Evolutionary conservation across 1,140 invertebrate species (phyloP).

Genomic region (Rhynchophorus ferrugineus): DNA sequence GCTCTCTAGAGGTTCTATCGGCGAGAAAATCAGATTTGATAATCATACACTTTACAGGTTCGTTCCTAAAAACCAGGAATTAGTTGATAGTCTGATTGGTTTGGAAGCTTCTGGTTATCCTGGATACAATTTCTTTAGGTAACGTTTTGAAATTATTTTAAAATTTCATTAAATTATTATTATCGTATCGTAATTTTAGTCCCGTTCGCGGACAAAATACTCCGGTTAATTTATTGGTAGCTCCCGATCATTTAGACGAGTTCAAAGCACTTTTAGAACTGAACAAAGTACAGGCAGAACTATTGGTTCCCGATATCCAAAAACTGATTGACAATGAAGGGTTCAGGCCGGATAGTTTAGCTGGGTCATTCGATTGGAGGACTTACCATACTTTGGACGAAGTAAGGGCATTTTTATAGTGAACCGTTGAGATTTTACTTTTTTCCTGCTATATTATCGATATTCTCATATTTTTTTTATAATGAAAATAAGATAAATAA

Average conservation of each 20-base stretch:
- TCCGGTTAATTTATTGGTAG: conserved; percentile 39
- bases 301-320: conserved; percentile 40
- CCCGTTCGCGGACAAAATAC: not conserved
- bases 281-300: conserved; percentile 24
- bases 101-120: conserved; percentile 20
- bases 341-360: conserved; percentile 1
- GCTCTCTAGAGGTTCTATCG: conserved; percentile 3
- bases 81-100: conserved; percentile 22
- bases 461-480: too few species aligned
- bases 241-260: conserved; percentile 25
- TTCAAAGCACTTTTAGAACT: conserved; percentile 24
- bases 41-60: conserved; percentile 28
- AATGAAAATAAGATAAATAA: too few species aligned
- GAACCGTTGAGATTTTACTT: too few species aligned
- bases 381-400: conserved; percentile 22
- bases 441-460: not conserved
- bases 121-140: conserved; percentile 31
- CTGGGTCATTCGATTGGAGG: conserved; percentile 17
- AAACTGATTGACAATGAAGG: conserved; percentile 31
- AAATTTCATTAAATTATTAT: not conserved
- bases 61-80: conserved; percentile 19
- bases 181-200: conserved; percentile 1
- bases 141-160: conserved; percentile 3
- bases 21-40: conserved; percentile 27
- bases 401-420: conserved; percentile 6